Base-by-base conservation (phyloP, 2,113 vertebrate genomes). In the Apteryx mantelli region DNA sequence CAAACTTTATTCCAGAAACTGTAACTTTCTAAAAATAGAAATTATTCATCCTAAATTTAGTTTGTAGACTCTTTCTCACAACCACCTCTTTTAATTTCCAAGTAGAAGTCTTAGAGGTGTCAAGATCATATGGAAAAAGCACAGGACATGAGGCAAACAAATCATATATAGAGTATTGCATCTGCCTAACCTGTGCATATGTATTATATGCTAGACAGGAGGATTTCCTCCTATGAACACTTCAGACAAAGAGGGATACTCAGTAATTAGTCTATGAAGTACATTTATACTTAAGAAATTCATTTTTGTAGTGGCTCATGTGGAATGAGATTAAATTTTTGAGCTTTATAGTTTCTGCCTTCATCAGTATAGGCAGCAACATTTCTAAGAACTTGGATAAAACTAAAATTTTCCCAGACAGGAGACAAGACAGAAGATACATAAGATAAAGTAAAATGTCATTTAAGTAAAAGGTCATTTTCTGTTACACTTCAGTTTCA, bases 331-430 rank as follows among this genome's bases (percentile, higher is more conserved):
- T 76, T 28, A 92, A 92, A 91, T 13, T 83, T 93, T 50, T 42
- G 64, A 90, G 85, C 40, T 80, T 58, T 26, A 5, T 66, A 24
- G 44, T 74, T 90, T 83, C 58, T 92, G 36, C 60, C 7, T 78
- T 86, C 63, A 71, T 66, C 50, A 68, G n/a, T 78, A 28, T 60
- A 88, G 81, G 42, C 1, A 3, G 32, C 34, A 82, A 42, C 8
- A 88, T 88, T 88, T 88, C 52, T 76, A 92, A 81, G 75, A 86
- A 95, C 65, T 79, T 94, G 61, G 38, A 52, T 75, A 89, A 95
- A 89, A 79, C 34, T 50, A 94, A 87, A 84, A 82, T 34, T 92
- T 34, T 85, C 48, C 58, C 50, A 84, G 70, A 88, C 85, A 89
- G 25, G 7, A 88, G 77, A 83, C 32, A 15, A 90, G 50, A 81